Evolutionary conservation across 2,888 invertebrate genomes (phyloP), one percentile per base, ranked within the genome.

Genomic region (Pycnomerus fuliginosus): DNA sequence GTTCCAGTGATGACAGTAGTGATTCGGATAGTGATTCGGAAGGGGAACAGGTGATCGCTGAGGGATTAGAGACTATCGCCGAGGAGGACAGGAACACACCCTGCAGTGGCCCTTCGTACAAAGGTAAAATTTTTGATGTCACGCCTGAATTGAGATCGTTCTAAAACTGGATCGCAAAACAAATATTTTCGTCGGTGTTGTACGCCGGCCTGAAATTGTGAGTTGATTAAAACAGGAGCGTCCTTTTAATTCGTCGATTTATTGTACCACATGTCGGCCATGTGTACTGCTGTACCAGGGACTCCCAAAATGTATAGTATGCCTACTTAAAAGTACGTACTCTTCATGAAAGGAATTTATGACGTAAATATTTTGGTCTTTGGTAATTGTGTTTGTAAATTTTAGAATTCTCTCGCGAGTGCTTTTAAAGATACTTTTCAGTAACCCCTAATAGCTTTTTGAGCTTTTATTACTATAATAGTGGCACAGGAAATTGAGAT

Each of bases 61-160:
- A 66, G 31, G 71, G 70, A 16, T 52, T 73, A 54, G 70, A 68
- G 27, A 72, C 73, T 3, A 73, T 73, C 45, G 64, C 70, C 16
- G 73, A 73, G 52, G 73, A 73, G 48, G 67, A 70, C 39, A 56
- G 65, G 37, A 60, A 58, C 37, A 67, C 65, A 8, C 68, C 61
- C 51, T 62, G 61, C 52, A 45, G 53, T 8, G 20, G 20, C 5
- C 20, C 17, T 42, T 3, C n/a, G n/a, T 43, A 39, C 17, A 38
- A 43, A 50, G 49, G 46, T 50, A 48, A n/a, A n/a, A n/a, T n/a
- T n/a, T n/a, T n/a, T n/a, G n/a, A n/a, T n/a, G n/a, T n/a, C n/a
- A n/a, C n/a, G n/a, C n/a, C n/a, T n/a, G n/a, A n/a, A n/a, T n/a
- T n/a, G n/a, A 13, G 12, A 3, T 14, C 5, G 13, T 14, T 34